These are phyloP conservation scores for Cyclina sinensis DNA, from an alignment of 1,140 invertebrate species.

Conservation along the genomic window DNA sequence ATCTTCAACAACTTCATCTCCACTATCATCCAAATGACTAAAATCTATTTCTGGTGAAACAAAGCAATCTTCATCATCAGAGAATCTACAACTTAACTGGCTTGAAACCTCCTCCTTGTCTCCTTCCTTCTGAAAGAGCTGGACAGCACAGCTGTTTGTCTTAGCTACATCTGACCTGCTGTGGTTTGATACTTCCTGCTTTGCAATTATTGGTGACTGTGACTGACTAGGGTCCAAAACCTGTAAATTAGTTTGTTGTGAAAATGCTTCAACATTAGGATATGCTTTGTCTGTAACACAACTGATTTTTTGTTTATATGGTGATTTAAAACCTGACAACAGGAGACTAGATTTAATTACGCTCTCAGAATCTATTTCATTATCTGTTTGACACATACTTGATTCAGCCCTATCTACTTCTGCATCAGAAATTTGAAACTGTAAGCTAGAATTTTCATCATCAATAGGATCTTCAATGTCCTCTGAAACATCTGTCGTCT, in stretches of 20 bases:
- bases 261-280: neutral
- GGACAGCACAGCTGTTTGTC: neutral
- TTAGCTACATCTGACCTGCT: neutral
- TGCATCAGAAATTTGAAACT: neutral
- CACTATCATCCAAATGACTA: conserved; percentile 28
- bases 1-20: conserved; percentile 17
- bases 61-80: conserved; percentile 48
- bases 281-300: neutral
- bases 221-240: neutral
- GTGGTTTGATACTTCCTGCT: neutral
- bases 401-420: conserved; percentile 24
- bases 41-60: conserved; percentile 32
- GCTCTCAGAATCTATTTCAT: conserved; percentile 31
- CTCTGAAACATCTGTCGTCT: no score
- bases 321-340: conserved; percentile 12
- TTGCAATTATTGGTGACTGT: conserved; percentile 44
- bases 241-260: neutral
- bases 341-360: neutral
- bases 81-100: conserved; percentile 34
- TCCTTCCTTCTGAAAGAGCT: neutral
- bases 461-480: neutral
- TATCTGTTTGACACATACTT: conserved; percentile 35
- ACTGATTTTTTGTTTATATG: neutral
- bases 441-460: neutral
- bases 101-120: neutral